Percentiles rank a stretch among this genome's conserved stretches.
These are phyloP conservation scores for Microtus richardsoni DNA, from an alignment of 2,113 vertebrate genomes.

Conservation along the genomic window DNA sequence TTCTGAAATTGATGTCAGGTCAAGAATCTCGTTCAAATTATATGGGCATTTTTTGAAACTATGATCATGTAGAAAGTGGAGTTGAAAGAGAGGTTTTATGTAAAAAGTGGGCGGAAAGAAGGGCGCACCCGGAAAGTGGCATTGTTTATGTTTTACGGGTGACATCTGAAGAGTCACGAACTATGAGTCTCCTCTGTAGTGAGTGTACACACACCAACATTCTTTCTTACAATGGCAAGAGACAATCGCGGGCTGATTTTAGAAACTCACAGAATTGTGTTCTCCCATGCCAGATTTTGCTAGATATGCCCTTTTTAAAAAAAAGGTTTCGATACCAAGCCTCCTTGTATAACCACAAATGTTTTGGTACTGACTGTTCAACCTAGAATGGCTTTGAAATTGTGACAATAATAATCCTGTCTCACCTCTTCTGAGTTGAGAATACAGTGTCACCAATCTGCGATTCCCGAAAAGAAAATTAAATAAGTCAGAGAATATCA, in stretches of 20 bases:
- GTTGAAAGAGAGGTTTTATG: not conserved
- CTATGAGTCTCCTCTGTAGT: not conserved
- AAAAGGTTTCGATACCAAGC: not conserved
- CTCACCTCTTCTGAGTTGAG: not conserved
- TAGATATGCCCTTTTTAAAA: not conserved
- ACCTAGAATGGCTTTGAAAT: no score
- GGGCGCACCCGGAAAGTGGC: not conserved
- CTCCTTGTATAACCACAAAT: not conserved
- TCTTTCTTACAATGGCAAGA: not conserved
- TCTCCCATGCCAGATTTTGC: not conserved
- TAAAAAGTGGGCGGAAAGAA: not conserved
- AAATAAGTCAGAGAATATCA: not conserved
- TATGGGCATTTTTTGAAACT: not conserved
- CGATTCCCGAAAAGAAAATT: not conserved
- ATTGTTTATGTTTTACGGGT: not conserved
- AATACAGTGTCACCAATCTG: not conserved
- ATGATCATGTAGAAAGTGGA: not conserved
- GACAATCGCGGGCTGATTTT: not conserved
- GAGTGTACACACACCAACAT: not conserved
- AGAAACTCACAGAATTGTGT: not conserved
- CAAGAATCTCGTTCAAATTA: not conserved
- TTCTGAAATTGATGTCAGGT: not conserved
- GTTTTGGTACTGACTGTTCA: not conserved
- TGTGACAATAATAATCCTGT: not conserved
- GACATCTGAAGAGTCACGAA: not conserved